Evolutionary conservation across 2,113 vertebrate species (phyloP), one percentile per base, ranked within the genome.

Genomic region (Nicator chloris): DNA sequence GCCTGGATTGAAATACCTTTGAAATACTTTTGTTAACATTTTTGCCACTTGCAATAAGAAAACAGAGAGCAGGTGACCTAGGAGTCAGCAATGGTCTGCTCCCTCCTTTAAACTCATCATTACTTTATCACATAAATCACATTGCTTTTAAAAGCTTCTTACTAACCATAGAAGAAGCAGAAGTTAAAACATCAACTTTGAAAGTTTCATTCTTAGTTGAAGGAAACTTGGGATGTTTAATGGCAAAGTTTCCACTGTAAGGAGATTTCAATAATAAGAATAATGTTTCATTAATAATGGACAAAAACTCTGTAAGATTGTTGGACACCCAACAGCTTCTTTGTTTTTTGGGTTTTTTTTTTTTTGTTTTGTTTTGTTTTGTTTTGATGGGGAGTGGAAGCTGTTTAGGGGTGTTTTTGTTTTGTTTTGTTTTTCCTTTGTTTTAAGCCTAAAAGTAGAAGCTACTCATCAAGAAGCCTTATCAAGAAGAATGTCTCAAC

Each of bases 371-470:
- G n/a, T n/a, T n/a, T n/a, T n/a, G n/a, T n/a, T n/a, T n/a, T n/a
- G n/a, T n/a, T n/a, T n/a, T n/a, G n/a, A n/a, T 16, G 8, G 11
- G 20, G 4, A 15, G 3, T 7, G 4, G 18, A 6, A 19, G 13
- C 28, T 63, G 39, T 30, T 42, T 31, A 31, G 13, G 28, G 6
- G 17, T 17, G 17, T 17, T 54, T 19, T 31, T 31, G 51, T 15
- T 35, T 24, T 15, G 6, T 35, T 23, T 42, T 42, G 42, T 11
- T 15, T 42, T 42, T 13, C 35, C 23, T 30, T 40, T 20, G 3
- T 4, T 7, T 59, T 27, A 45, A 44, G 6, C 19, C 53, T 79
- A n/a, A 49, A 85, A 72, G 23, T 65, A 88, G 37, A 89, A 90
- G 15, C 39, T 39, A 54, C 10, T 50, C 13, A 70, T 63, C 49